These are phyloP conservation scores for Pithys albifrons DNA, from an alignment of 2,113 vertebrate genomes.

Conservation along the genomic window DNA sequence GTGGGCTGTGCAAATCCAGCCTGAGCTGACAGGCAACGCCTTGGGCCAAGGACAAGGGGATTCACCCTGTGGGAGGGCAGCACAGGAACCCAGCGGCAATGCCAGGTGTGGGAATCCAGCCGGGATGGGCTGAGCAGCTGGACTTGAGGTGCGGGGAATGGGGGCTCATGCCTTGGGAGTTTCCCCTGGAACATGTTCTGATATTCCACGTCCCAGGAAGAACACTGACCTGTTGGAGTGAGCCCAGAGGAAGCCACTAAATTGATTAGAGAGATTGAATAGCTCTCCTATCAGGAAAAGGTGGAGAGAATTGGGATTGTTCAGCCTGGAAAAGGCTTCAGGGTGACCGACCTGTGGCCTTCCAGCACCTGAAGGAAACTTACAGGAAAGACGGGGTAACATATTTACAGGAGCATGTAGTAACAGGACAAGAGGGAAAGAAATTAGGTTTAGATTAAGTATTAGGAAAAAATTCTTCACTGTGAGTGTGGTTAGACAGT, in stretches of 20 bases:
- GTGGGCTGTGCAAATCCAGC: not conserved
- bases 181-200: fast-evolving
- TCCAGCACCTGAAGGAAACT: not conserved
- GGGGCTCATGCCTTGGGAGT: fast-evolving
- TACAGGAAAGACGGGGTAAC: not conserved
- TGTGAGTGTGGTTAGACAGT: not conserved
- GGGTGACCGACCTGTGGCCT: not conserved
- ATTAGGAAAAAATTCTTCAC: not conserved
- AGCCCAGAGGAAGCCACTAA: not conserved
- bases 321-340: not conserved
- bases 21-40: fast-evolving
- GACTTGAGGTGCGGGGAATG: fast-evolving
- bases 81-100: fast-evolving
- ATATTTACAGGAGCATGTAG: not conserved
- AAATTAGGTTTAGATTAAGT: not conserved
- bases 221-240: not conserved
- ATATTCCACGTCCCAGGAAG: not conserved
- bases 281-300: not conserved
- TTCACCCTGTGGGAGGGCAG: fast-evolving
- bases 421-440: not conserved
- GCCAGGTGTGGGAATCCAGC: fast-evolving
- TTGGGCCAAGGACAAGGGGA: not conserved
- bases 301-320: not conserved
- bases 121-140: fast-evolving
- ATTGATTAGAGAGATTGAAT: not conserved